Conservation (phyloP, 2,113 vertebrate species). For the Apodemus sylvaticus region DNA sequence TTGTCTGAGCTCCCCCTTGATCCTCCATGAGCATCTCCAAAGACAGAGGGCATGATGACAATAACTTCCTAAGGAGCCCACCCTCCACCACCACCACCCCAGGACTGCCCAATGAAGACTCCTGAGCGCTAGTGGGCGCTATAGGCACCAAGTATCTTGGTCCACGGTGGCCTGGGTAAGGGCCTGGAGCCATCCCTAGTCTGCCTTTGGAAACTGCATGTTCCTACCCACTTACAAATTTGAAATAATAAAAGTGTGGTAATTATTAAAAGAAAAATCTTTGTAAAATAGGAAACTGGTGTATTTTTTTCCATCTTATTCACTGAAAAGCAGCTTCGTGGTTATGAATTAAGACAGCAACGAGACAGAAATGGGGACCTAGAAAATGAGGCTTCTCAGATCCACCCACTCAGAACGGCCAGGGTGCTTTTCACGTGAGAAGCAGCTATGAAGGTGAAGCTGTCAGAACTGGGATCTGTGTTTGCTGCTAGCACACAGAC, state of each 20-base stretch:
- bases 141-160: background rate
- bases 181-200: background rate
- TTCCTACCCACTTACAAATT: background rate
- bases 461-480: no score
- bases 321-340: background rate
- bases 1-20: background rate
- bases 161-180: background rate
- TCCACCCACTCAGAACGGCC: background rate
- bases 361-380: slow-evolving; percentile 18
- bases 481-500: no score
- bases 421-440: background rate
- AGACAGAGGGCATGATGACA: background rate
- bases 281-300: background rate
- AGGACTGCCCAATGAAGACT: background rate
- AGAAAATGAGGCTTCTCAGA: background rate
- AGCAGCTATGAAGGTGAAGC: background rate
- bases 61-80: background rate
- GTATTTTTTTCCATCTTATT: slow-evolving; percentile 7
- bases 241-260: background rate
- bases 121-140: background rate
- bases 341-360: background rate
- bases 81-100: no score
- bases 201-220: background rate
- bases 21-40: background rate
- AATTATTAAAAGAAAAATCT: slow-evolving; percentile 1